Conservation (phyloP, 2,797 vertebrate genomes). For the Florisuga fusca region DNA sequence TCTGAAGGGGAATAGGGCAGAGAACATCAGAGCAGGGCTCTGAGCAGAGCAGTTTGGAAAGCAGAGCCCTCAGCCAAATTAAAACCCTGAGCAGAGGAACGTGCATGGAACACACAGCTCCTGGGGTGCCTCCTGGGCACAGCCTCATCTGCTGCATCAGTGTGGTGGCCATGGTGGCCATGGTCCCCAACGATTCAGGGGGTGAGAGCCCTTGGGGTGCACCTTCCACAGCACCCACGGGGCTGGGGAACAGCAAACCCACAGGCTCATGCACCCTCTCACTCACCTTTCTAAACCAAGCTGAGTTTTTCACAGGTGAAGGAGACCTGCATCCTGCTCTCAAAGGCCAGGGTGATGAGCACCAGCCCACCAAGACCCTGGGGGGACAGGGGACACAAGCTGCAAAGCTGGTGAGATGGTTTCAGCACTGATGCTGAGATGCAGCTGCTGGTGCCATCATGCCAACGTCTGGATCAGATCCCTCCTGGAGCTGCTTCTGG, state of each 20-base stretch:
- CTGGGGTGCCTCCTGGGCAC: not conserved
- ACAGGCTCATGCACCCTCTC: accelerated
- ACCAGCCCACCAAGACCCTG: not conserved
- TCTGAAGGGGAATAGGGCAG: not conserved
- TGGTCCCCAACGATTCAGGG: accelerated
- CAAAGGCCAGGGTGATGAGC: not conserved
- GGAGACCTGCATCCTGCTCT: not conserved
- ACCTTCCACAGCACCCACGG: accelerated
- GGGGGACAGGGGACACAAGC: accelerated
- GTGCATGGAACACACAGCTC: not conserved
- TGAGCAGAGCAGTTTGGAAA: not conserved
- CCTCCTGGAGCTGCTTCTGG: not conserved
- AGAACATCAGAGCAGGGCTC: not conserved
- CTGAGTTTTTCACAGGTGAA: not conserved
- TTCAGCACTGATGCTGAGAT: not conserved
- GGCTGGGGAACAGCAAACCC: not conserved
- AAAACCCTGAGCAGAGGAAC: accelerated
- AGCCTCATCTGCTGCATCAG: not conserved
- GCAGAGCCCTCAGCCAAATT: not conserved
- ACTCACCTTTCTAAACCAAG: accelerated
- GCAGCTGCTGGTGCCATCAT: not conserved
- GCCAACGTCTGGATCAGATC: not conserved
- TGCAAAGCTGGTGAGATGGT: not conserved
- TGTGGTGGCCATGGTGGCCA: accelerated
- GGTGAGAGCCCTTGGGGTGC: not conserved